These are phyloP conservation scores for Vultur gryphus DNA, from an alignment of 2,797 vertebrate genomes.

Conservation along the genomic window DNA sequence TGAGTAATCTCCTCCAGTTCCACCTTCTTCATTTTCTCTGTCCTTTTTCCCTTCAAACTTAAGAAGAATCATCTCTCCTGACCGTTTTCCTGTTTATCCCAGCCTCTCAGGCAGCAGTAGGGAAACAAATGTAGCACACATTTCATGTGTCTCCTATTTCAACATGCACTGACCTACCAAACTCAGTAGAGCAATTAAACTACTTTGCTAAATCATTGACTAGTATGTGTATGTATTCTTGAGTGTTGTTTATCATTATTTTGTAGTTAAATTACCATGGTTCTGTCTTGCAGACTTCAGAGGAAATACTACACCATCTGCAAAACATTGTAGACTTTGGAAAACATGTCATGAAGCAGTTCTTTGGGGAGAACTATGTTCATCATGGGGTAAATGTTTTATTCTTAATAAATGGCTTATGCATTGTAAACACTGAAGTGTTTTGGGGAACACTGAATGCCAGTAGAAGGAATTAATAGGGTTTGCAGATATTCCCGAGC, in stretches of 20 bases:
- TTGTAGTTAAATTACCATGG: not conserved
- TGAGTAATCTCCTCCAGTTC: not conserved
- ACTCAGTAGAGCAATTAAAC: not conserved
- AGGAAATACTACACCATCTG: slow-evolving; percentile 90
- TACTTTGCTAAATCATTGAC: not conserved
- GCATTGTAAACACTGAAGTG: not conserved
- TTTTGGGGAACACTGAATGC: not conserved
- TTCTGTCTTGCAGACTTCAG: slow-evolving; percentile 80
- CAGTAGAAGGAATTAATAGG: not conserved
- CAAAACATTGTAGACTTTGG: slow-evolving; percentile 94
- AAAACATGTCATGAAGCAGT: slow-evolving; percentile 93
- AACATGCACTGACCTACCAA: not conserved
- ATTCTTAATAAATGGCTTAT: not conserved
- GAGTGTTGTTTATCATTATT: not conserved
- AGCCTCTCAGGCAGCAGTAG: not conserved
- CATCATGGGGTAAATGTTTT: slow-evolving; percentile 87
- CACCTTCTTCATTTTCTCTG: not conserved
- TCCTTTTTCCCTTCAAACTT: not conserved
- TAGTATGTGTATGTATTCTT: not conserved
- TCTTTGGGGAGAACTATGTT: slow-evolving; percentile 92
- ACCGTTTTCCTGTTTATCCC: not conserved
- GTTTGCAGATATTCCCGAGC: not conserved
- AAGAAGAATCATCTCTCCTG: not conserved
- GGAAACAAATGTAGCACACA: accelerated
- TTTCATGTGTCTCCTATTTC: not conserved